Conservation (phyloP, 2,797 vertebrate genomes). For the Sparidentex hasta region DNA sequence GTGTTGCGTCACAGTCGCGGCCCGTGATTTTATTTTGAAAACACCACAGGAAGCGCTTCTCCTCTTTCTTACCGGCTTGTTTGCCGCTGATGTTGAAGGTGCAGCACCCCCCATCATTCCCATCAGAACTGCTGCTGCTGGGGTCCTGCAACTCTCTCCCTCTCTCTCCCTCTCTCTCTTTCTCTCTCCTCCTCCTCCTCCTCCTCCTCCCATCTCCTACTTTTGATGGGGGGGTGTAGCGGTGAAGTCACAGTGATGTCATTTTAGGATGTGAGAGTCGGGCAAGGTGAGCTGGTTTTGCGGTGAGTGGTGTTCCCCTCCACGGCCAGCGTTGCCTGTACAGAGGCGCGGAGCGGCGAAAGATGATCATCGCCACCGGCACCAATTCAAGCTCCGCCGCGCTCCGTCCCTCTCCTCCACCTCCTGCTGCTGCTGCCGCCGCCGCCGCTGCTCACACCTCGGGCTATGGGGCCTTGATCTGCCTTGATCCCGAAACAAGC, state of each 20-base stretch:
- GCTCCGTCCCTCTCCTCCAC: constrained; percentile 77
- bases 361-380: constrained; percentile 91
- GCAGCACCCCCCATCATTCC: constrained; percentile 73
- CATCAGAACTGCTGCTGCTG: constrained; percentile 73
- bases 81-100: constrained; percentile 65
- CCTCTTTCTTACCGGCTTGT: constrained; percentile 15
- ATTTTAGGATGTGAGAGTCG: constrained; percentile 82
- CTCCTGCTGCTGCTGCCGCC: too few relatives aligned
- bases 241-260: constrained; percentile 93
- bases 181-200: constrained; percentile 34
- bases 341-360: constrained; percentile 87
- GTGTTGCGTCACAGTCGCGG: background rate
- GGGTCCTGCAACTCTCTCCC: constrained; percentile 71
- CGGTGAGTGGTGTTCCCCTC: constrained; percentile 81
- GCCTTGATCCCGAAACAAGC: constrained; percentile 93
- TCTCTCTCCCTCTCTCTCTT: constrained; percentile 23
- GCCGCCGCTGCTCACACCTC: constrained; percentile 84
- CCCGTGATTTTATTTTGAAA: constrained; percentile 74
- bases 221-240: constrained; percentile 75
- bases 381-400: constrained; percentile 85
- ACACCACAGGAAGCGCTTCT: constrained; percentile 45
- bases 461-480: constrained; percentile 89
- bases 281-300: constrained; percentile 84
- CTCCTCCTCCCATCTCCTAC: constrained; percentile 73
- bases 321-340: constrained; percentile 81